Base-by-base conservation (phyloP, 2,888 invertebrate genomes). In the Ormia ochracea region DNA sequence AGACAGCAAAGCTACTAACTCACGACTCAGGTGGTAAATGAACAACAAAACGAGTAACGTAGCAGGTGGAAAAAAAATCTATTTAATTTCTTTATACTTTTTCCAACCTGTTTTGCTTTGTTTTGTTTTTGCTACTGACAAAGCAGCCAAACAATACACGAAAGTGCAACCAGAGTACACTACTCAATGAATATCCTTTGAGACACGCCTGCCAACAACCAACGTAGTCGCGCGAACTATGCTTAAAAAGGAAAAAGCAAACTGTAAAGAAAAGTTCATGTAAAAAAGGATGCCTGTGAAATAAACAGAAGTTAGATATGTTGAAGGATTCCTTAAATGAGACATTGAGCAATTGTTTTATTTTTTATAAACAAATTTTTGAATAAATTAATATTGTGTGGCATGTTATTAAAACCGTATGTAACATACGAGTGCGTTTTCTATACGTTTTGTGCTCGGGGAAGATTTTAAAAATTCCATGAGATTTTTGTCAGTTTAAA, bases 171-270 rank as follows among this genome's bases (percentile, higher is more conserved):
- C 59, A 76, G 17, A 63, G 19, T 45, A 41, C 54, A 28, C 69
- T 77, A 77, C 76, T 70, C 61, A 70, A 58, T 78, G 72, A 72
- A 72, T 52, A 52, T 65, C 65, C 77, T 59, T 59, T 65, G 77
- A 52, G 65, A 72, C 26, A 36, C 36, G 33, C 45, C 17, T 26
- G 17, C n/a, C n/a, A n/a, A 26, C 50, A 69, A 48, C 3, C 9
- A 38, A 48, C 48, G 58, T 69, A 21, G 6, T 12, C n/a, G 9
- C 36, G 19, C 4, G 56, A 36, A n/a, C 21, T 7, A 23, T n/a
- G n/a, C n/a, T n/a, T n/a, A 56, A 3, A 7, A 2, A 17, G 23
- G 12, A 4, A 36, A 21, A 21, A 4, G 17, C 2, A 52, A 23
- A 19, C 28, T 3, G 17, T 33, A 9, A 56, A 50, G 38, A 58